Evolutionary conservation across 1,140 invertebrate genomes (phyloP).

Genomic region (Drosophila busckii): DNA sequence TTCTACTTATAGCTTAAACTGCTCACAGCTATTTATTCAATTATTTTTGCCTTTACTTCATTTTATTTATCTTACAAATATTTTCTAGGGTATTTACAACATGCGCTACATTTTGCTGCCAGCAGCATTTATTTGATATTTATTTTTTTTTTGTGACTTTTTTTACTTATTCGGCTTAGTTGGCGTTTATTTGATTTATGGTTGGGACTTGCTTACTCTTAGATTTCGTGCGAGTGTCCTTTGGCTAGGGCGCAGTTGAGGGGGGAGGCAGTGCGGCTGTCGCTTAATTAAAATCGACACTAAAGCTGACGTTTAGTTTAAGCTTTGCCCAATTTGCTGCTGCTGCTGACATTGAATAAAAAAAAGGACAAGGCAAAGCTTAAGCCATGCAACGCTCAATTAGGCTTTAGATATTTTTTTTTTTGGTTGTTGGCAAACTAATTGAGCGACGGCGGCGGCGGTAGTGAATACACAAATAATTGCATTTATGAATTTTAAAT

Average conservation of each 20-base stretch:
- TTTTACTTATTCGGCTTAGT: slow-evolving; percentile 58
- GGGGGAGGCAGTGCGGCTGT: neutral
- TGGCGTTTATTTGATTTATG: slow-evolving; percentile 73
- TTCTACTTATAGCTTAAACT: too few species aligned
- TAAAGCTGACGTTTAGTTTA: slow-evolving; percentile 54
- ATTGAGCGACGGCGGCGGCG: too few species aligned
- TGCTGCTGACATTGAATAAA: slow-evolving; percentile 57
- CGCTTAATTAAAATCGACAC: slow-evolving; percentile 68
- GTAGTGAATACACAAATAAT: slow-evolving; percentile 62
- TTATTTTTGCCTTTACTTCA: too few species aligned
- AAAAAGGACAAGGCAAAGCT: slow-evolving; percentile 1
- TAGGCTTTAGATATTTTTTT: neutral
- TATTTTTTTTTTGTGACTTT: slow-evolving; percentile 6
- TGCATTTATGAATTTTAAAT: slow-evolving; percentile 65
- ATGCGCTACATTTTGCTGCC: too few species aligned
- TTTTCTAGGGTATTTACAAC: too few species aligned
- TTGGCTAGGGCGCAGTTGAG: too few species aligned
- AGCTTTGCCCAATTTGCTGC: slow-evolving; percentile 56
- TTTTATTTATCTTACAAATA: too few species aligned
- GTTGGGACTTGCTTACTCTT: slow-evolving; percentile 54
- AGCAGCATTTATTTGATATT: slow-evolving; percentile 6
- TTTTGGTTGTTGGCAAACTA: slow-evolving; percentile 3
- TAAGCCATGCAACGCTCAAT: slow-evolving; percentile 5
- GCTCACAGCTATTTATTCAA: neutral
- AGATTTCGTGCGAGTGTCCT: slow-evolving; percentile 49